These are phyloP conservation scores for Drosophila parvula DNA, from an alignment of 1,140 invertebrate species.

Conservation along the genomic window DNA sequence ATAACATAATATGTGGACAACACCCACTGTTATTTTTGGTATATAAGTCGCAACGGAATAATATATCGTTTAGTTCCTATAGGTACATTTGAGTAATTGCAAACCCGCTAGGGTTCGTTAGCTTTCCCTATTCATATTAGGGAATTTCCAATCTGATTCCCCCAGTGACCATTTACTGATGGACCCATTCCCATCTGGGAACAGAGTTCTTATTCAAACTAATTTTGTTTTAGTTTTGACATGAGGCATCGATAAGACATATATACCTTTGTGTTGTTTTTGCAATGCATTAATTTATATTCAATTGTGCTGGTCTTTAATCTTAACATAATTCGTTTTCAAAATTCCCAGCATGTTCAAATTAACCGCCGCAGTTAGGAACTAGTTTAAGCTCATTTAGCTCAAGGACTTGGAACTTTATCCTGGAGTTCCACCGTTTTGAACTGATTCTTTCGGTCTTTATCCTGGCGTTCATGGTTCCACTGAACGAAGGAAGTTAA, in stretches of 20 bases:
- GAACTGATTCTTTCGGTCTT: slow-evolving; percentile 1
- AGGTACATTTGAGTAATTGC: background rate
- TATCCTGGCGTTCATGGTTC: background rate
- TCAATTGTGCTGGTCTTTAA: too few species aligned
- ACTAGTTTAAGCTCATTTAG: background rate
- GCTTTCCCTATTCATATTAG: background rate
- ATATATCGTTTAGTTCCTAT: background rate
- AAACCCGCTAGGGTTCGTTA: background rate
- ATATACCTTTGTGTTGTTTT: too few species aligned
- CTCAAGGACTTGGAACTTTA: background rate
- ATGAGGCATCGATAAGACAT: too few species aligned
- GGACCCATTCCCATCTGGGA: too few species aligned
- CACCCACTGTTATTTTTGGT: too few species aligned
- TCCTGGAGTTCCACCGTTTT: background rate
- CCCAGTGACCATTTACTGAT: too few species aligned
- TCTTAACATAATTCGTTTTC: too few species aligned
- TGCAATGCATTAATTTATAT: too few species aligned
- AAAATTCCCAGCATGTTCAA: background rate
- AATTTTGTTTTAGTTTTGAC: too few species aligned
- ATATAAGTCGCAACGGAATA: too few species aligned
- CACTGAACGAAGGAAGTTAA: background rate
- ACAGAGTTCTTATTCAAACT: too few species aligned
- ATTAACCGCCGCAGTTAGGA: background rate
- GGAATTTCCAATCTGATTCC: background rate
- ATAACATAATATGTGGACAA: too few species aligned